These are phyloP conservation scores for Peromyscus eremicus DNA, from an alignment of 2,797 vertebrate species.

Conservation along the genomic window DNA sequence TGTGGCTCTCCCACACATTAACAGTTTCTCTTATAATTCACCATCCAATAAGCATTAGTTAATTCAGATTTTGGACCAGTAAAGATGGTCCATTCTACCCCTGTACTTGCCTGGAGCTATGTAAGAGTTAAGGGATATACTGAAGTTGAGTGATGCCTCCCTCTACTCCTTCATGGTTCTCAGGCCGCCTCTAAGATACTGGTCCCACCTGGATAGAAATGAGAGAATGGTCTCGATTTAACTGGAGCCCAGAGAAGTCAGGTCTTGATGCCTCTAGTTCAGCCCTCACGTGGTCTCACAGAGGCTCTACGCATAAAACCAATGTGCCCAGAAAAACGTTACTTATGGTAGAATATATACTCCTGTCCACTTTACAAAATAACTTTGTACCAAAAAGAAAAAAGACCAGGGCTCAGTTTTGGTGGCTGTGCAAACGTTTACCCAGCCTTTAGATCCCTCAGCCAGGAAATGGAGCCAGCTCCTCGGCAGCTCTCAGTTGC, in stretches of 20 bases:
- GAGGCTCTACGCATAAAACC: rapidly evolving
- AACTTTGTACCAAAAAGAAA: conserved; percentile 61
- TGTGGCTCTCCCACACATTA: conserved; percentile 88
- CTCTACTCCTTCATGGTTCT: not conserved
- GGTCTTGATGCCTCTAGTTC: not conserved
- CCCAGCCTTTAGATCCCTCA: conserved; percentile 71
- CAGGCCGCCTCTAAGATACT: conserved; percentile 53
- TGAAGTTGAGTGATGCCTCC: not conserved
- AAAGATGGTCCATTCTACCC: conserved; percentile 68
- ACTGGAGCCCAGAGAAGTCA: not conserved
- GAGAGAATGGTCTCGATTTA: conserved; percentile 53
- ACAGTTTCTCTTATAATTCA: conserved; percentile 89
- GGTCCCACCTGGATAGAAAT: conserved; percentile 31
- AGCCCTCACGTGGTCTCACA: rapidly evolving
- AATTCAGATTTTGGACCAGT: conserved; percentile 85
- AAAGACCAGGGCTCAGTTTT: not conserved
- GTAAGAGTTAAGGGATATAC: conserved; percentile 62
- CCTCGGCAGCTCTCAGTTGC: conserved; percentile 66
- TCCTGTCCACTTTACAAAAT: conserved; percentile 44
- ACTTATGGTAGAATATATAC: conserved; percentile 63
- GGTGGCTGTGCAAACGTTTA: conserved; percentile 68
- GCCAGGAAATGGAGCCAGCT: conserved; percentile 71
- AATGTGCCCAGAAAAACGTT: conserved; percentile 49
- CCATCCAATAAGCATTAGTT: conserved; percentile 88
- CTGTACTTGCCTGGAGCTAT: conserved; percentile 75